Base-by-base conservation (phyloP, 2,113 vertebrate genomes). In the Tympanuchus pallidicinctus region DNA sequence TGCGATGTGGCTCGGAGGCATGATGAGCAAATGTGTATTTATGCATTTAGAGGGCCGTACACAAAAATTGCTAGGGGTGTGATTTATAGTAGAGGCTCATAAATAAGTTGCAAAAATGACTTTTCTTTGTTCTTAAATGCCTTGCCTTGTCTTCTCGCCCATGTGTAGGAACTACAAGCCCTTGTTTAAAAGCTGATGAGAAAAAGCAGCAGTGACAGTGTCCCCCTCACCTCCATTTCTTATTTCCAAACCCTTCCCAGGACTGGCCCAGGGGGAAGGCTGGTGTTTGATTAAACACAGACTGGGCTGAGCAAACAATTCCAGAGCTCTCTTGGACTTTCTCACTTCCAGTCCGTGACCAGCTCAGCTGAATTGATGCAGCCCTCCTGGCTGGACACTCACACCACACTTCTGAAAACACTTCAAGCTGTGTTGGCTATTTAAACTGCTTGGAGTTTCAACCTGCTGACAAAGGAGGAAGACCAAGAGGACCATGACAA, bases 281-380 rank as follows among this genome's bases (percentile, higher is more conserved):
- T 86, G 75, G 94, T 64, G 15, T 94, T 97, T 98, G 98, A 98
- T 98, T 98, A 97, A 98, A 98, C 89, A 69, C 76, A 76, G 38
- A 89, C 91, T 16, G 72, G 48, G 78, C 86, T 97, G 76, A 94
- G 92, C 91, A 97, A 98, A 94, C 93, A 89, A 78, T 90, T 93
- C 88, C 63, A 74, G 91, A 93, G 70, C 22, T 66, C 63, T 57
- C 78, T 91, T 97, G 97, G 96, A 97, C 97, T 97, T 98, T 98
- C 96, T 95, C 91, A 96, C 93, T 92, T 42, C 12, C 81, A 50
- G 59, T 89, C 73, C 88, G 38, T 80, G 50, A 73, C 28, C 61
- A 28, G 40, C 66, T 56, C 30, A 2, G 67, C 36, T 69, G 28
- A 8, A 42, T 82, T 16, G 1, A 64, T 65, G 48, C 32, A 63